phyloP scores from a whole-genome alignment of 2,888 invertebrate species.

The Meliscaeva auricollis region DNA sequence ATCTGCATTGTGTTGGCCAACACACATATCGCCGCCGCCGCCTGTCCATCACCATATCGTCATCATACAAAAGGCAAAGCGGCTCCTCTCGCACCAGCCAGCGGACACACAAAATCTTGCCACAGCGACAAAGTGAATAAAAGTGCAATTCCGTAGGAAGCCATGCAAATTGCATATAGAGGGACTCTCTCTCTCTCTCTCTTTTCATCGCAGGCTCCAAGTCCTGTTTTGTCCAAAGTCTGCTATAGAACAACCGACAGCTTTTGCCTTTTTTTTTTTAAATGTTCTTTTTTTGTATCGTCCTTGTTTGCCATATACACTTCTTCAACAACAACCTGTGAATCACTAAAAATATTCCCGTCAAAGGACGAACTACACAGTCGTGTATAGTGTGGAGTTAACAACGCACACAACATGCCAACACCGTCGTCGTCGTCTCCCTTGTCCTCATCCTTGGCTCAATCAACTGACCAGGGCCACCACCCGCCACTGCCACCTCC shows the following conservation, averaged over 20 bases:
- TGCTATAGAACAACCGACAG: constrained; percentile 26
- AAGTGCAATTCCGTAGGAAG: constrained; percentile 73
- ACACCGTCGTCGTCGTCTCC: constrained; percentile 44
- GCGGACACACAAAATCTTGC: constrained; percentile 63
- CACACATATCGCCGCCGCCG: constrained; percentile 62
- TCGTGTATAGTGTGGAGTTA: constrained; percentile 60
- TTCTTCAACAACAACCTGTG: constrained; percentile 71
- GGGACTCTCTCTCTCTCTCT: constrained; percentile 18
- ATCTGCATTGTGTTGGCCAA: constrained; percentile 61
- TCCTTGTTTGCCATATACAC: constrained; percentile 56
- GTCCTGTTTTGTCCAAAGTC: neutral
- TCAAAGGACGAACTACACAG: constrained; percentile 66
- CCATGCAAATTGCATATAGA: constrained; percentile 66
- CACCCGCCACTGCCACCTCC: constrained; percentile 25
- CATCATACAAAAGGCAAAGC: constrained; percentile 27
- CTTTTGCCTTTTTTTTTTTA: constrained; percentile 13
- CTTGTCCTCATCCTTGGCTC: constrained; percentile 3
- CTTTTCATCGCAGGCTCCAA: neutral
- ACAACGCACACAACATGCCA: constrained; percentile 65
- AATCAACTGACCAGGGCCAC: constrained; percentile 28
- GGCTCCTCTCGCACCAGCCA: constrained; percentile 1
- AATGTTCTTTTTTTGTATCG: constrained; percentile 7
- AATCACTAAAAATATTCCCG: constrained; percentile 70
- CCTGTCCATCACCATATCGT: constrained; percentile 68
- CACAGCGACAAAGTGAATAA: constrained; percentile 73